phyloP scores from a whole-genome alignment of 2,797 vertebrate genomes.

The Remorina albescens region DNA sequence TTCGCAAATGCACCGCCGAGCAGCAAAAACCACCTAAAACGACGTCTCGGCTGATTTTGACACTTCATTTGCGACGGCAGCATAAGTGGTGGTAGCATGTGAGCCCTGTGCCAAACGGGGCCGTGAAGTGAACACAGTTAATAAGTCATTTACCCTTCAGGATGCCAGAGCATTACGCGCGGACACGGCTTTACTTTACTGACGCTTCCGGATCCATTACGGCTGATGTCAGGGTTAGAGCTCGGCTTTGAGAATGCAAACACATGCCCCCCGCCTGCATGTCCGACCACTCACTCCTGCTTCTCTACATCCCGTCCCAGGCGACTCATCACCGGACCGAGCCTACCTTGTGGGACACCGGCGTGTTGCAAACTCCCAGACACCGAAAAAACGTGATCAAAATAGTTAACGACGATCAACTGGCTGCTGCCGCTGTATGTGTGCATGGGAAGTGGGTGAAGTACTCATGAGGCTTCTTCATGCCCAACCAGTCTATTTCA shows the following conservation, averaged over 20 bases:
- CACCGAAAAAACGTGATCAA: constrained; percentile 72
- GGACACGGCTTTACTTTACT: constrained; percentile 17
- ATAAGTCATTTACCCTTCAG: constrained; percentile 35
- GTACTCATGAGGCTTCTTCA: neutral
- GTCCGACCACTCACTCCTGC: constrained; percentile 9
- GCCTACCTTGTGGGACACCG: constrained; percentile 63
- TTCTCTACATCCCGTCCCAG: constrained; percentile 28
- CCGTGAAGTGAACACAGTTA: constrained; percentile 15
- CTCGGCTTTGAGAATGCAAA: constrained; percentile 11
- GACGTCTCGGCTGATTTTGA: neutral
- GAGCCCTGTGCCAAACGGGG: constrained; percentile 6
- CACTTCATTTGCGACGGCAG: neutral
- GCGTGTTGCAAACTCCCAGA: constrained; percentile 57
- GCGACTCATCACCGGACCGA: constrained; percentile 32
- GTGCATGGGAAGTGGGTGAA: neutral
- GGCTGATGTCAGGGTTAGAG: constrained; percentile 30
- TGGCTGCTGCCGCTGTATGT: neutral
- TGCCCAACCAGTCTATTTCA: neutral
- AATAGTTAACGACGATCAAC: constrained; percentile 54
- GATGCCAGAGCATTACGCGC: constrained; percentile 28
- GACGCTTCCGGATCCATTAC: constrained; percentile 39
- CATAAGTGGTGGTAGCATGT: neutral
- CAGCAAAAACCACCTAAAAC: constrained; percentile 24
- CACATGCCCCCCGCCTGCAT: constrained; percentile 42
- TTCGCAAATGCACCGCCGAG: constrained; percentile 4